phyloP scores from a whole-genome alignment of 2,797 vertebrate genomes.

The Leucoraja ocellata region DNA sequence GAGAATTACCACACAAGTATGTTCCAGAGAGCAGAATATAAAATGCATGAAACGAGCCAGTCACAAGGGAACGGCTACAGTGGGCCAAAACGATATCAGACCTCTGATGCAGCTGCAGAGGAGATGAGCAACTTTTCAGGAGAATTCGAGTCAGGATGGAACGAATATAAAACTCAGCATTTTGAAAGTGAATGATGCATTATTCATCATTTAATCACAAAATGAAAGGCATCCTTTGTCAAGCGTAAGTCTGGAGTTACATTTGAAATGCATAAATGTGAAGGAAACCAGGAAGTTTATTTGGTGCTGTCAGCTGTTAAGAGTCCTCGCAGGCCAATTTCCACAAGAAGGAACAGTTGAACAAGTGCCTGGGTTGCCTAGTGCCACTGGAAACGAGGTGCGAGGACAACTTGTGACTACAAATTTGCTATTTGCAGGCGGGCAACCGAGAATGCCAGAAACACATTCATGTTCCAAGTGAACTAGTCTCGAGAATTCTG shows the following conservation, averaged over 20 bases:
- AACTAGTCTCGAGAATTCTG: background rate
- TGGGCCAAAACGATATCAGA: background rate
- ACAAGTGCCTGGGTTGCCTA: background rate
- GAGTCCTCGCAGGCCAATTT: background rate
- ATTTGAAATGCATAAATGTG: constrained; percentile 26
- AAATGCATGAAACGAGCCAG: constrained; percentile 2
- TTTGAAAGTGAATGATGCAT: constrained; percentile 28
- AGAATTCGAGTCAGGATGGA: background rate
- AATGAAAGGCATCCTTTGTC: constrained; percentile 32
- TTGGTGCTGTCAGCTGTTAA: constrained; percentile 26
- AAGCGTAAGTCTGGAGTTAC: constrained; percentile 22
- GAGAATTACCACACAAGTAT: background rate
- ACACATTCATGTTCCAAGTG: background rate
- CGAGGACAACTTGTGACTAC: constrained; percentile 26
- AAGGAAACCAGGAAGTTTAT: constrained; percentile 23
- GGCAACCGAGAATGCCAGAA: background rate
- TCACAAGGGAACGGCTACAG: background rate
- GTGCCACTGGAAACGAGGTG: constrained; percentile 6
- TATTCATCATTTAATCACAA: constrained; percentile 16
- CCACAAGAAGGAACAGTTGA: constrained; percentile 9
- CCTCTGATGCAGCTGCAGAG: constrained; percentile 21
- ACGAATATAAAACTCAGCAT: constrained; percentile 17
- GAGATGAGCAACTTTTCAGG: constrained; percentile 18
- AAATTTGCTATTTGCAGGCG: constrained; percentile 5
- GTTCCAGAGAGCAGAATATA: background rate